Evolutionary conservation across 23 tunicate species (phyloP).

Genomic region (Styela clava): DNA sequence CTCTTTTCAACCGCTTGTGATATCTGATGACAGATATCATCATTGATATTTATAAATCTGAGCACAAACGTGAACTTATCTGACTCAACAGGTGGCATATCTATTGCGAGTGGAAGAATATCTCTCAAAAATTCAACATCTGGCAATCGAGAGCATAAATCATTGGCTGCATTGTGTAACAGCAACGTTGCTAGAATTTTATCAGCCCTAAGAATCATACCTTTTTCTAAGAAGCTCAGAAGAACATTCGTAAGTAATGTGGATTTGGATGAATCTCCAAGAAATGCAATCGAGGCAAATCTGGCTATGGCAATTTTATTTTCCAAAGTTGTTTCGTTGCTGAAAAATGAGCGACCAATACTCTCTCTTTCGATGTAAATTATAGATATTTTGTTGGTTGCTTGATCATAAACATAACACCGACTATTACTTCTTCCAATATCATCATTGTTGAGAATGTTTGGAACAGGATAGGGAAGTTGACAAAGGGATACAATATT

Average conservation of each 20-base stretch:
- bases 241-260: not conserved
- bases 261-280: not conserved
- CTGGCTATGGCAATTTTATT: slow-evolving; percentile 12
- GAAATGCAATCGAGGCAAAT: not conserved
- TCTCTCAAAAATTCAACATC: slow-evolving; percentile 1
- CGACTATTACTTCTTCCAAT: not conserved
- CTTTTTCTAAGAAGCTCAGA: not conserved
- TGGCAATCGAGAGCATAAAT: not conserved
- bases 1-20: slow-evolving; percentile 11
- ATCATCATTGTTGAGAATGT: not conserved
- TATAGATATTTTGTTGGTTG: not conserved
- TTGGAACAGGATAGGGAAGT: slow-evolving; percentile 8
- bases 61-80: not conserved
- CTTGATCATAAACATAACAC: slow-evolving; percentile 3
- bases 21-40: not conserved
- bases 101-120: slow-evolving; percentile 5
- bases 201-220: slow-evolving; percentile 2
- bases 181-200: slow-evolving; percentile 1
- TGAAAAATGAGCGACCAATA: not conserved
- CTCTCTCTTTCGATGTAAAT: not conserved
- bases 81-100: not conserved
- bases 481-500: slow-evolving; percentile 2
- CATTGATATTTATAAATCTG: not conserved
- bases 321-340: not conserved
- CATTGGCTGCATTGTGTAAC: slow-evolving; percentile 1